Evolutionary conservation across 2,797 vertebrate genomes (phyloP).

Genomic region (Pseudomugil tenellus): DNA sequence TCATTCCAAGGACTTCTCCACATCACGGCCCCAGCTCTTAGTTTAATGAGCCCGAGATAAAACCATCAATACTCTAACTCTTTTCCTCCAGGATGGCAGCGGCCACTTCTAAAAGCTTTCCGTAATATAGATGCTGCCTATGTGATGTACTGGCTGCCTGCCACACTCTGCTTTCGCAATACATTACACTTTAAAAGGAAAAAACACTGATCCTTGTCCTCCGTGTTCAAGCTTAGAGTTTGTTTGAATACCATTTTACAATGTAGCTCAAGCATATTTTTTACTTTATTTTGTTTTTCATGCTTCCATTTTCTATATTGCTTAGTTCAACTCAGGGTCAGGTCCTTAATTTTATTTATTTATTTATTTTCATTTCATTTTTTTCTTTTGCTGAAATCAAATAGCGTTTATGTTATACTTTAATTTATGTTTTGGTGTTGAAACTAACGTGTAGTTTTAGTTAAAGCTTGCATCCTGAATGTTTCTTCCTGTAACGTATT

Average conservation of each 20-base stretch:
- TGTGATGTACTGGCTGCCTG: constrained; percentile 75
- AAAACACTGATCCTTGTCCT: constrained; percentile 4
- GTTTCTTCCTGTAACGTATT: not conserved
- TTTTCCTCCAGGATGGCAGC: constrained; percentile 65
- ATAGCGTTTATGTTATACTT: too few species aligned
- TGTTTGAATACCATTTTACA: not conserved
- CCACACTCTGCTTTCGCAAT: constrained; percentile 64
- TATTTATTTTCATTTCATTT: not conserved
- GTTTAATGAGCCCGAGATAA: constrained; percentile 85
- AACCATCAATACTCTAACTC: constrained; percentile 83
- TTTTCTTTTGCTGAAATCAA: too few species aligned
- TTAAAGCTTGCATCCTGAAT: not conserved
- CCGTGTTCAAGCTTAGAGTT: not conserved
- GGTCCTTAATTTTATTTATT: not conserved
- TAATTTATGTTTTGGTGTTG: too few species aligned
- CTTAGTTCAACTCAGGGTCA: too few species aligned
- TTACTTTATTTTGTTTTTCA: not conserved
- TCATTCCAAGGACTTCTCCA: constrained; percentile 81
- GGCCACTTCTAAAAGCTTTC: constrained; percentile 84
- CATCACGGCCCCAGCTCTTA: constrained; percentile 80
- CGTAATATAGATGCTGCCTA: constrained; percentile 72
- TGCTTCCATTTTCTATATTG: not conserved
- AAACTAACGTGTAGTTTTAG: not conserved
- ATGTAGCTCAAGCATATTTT: not conserved
- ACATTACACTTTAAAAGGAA: constrained; percentile 58